These are phyloP conservation scores for Chymomyza fuscimana DNA, from an alignment of 2,888 invertebrate species.

Conservation along the genomic window DNA sequence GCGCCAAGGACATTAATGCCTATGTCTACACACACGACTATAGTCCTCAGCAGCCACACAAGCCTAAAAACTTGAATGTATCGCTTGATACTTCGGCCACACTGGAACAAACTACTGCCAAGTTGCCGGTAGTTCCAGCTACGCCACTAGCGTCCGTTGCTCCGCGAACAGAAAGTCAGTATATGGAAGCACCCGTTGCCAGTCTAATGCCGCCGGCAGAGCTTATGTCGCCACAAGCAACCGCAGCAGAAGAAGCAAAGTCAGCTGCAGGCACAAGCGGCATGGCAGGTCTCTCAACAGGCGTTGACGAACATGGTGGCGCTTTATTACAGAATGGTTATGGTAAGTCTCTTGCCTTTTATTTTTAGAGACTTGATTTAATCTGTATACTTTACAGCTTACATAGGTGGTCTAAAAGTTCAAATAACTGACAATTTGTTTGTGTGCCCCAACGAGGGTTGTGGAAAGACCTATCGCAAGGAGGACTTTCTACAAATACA, in stretches of 20 bases:
- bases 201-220: slow-evolving; percentile 75
- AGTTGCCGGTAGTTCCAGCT: slow-evolving; percentile 29
- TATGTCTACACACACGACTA: slow-evolving; percentile 79
- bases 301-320: slow-evolving; percentile 24
- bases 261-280: slow-evolving; percentile 21
- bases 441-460: slow-evolving; percentile 89
- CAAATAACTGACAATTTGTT: slow-evolving; percentile 85
- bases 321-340: slow-evolving; percentile 71
- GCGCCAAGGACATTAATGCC: slow-evolving; percentile 79
- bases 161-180: slow-evolving; percentile 44
- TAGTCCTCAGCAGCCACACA: slow-evolving; percentile 71
- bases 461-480: slow-evolving; percentile 93
- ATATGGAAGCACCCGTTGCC: slow-evolving; percentile 75
- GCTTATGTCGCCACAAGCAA: slow-evolving; percentile 69
- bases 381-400: slow-evolving; percentile 76
- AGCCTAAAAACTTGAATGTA: slow-evolving; percentile 60
- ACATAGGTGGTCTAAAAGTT: slow-evolving; percentile 83
- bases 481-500: slow-evolving; percentile 95
- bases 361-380: background rate
- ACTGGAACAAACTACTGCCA: slow-evolving; percentile 35
- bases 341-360: slow-evolving; percentile 55
- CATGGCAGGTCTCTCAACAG: background rate
- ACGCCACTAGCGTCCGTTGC: slow-evolving; percentile 36
- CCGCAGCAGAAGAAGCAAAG: background rate
- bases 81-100: slow-evolving; percentile 33